Percentiles rank a stretch among this genome's conserved stretches.
Evolutionary conservation across 1,140 invertebrate genomes (phyloP).

Genomic region (Aphelenchoides besseyi): DNA sequence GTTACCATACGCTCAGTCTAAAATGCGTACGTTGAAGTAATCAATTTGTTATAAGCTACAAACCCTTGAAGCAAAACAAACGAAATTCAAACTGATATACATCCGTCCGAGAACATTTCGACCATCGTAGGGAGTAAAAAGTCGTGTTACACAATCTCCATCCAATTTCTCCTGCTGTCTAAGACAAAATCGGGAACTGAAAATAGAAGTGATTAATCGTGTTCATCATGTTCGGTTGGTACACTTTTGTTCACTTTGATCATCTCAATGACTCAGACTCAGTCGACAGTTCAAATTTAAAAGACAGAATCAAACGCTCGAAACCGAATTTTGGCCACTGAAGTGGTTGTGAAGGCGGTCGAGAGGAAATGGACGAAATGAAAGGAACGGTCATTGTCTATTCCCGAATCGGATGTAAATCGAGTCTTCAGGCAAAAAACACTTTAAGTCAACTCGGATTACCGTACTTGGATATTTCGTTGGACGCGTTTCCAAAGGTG

Average conservation of each 20-base stretch:
- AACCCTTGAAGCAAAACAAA: constrained; percentile 92
- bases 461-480: constrained; percentile 12
- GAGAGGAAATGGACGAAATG: constrained; percentile 16
- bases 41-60: not conserved
- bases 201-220: constrained; percentile 4
- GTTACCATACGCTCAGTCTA: constrained; percentile 79
- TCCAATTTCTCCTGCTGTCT: constrained; percentile 83
- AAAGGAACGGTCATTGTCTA: constrained; percentile 18
- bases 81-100: constrained; percentile 86
- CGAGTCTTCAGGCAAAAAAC: constrained; percentile 4
- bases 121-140: constrained; percentile 91
- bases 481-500: constrained; percentile 20
- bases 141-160: constrained; percentile 79
- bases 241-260: no score
- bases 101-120: constrained; percentile 81
- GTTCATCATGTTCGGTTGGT: no score
- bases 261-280: no score
- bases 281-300: not conserved
- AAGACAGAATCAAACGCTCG: not conserved
- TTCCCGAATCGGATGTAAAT: not conserved
- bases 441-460: not conserved
- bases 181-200: constrained; percentile 76
- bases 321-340: not conserved
- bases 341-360: no score
- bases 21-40: constrained; percentile 30